Evolutionary conservation across 2,888 invertebrate species (phyloP).

Genomic region (Antheraea yamamai): DNA sequence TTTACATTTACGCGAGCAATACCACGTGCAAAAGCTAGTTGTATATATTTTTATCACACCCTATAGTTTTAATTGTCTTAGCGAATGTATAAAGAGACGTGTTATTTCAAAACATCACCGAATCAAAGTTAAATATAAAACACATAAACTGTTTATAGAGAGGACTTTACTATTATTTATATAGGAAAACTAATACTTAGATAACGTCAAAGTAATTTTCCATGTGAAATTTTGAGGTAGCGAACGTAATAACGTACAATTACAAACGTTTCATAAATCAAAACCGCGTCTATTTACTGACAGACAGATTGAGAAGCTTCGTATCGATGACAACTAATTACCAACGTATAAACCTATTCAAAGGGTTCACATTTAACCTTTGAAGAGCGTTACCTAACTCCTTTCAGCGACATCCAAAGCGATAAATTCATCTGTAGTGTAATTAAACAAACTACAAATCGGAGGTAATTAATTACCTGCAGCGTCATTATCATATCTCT

Average conservation of each 20-base stretch:
- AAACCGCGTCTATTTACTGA: neutral
- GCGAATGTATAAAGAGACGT: too few relatives aligned
- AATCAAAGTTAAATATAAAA: too few relatives aligned
- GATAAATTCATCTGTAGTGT: neutral
- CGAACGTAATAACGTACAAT: neutral
- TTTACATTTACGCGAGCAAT: too few relatives aligned
- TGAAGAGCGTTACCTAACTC: slow-evolving; percentile 1
- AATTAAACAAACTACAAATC: neutral
- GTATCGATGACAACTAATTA: slow-evolving; percentile 14
- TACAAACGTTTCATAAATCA: slow-evolving; percentile 6
- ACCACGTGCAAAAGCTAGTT: too few relatives aligned
- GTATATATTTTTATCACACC: too few relatives aligned
- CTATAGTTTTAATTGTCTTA: too few relatives aligned
- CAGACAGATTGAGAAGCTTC: neutral
- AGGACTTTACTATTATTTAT: too few relatives aligned
- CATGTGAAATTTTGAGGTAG: neutral
- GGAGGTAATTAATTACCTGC: neutral
- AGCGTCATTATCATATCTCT: neutral
- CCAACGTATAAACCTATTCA: slow-evolving; percentile 1
- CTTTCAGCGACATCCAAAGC: neutral
- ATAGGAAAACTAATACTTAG: too few relatives aligned
- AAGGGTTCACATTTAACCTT: slow-evolving; percentile 10
- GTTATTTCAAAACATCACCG: too few relatives aligned
- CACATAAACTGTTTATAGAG: too few relatives aligned
- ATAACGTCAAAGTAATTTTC: neutral